Conservation (phyloP, 2,797 vertebrate genomes). For the Dipus sagitta region DNA sequence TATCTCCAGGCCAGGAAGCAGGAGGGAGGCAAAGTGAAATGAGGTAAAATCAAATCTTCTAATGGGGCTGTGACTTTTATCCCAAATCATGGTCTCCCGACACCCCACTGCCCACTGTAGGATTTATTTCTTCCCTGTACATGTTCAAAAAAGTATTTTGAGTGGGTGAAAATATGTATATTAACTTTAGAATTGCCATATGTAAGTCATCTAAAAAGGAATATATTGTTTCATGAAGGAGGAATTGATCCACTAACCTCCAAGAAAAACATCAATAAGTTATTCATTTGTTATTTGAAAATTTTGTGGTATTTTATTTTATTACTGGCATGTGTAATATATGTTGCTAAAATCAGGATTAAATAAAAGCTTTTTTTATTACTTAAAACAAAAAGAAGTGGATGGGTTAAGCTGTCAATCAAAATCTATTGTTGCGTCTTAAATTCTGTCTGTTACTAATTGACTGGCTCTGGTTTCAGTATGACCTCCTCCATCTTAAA, state of each 20-base stretch:
- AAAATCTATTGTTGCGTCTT: slow-evolving; percentile 10
- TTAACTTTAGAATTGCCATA: slow-evolving; percentile 36
- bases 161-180: not conserved
- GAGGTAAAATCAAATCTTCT: not conserved
- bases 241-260: slow-evolving; percentile 38
- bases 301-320: not conserved
- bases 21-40: not conserved
- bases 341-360: not conserved
- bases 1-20: not conserved
- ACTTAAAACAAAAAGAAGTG: slow-evolving; percentile 43
- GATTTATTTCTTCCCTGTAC: not conserved
- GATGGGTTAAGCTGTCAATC: slow-evolving; percentile 32
- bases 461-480: slow-evolving; percentile 61
- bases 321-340: not conserved
- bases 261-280: not conserved
- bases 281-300: slow-evolving; percentile 3
- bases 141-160: slow-evolving; percentile 9
- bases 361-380: slow-evolving; percentile 29
- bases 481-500: slow-evolving; percentile 12
- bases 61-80: not conserved
- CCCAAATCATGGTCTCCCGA: not conserved
- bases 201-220: slow-evolving; percentile 21
- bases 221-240: slow-evolving; percentile 32
- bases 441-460: slow-evolving; percentile 54
- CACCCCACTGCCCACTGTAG: not conserved